A percentile compares a stretch with the other conserved stretches of the same genome.
Conservation (phyloP, 2,888 invertebrate genomes). For the Trichacis sp. region DNA sequence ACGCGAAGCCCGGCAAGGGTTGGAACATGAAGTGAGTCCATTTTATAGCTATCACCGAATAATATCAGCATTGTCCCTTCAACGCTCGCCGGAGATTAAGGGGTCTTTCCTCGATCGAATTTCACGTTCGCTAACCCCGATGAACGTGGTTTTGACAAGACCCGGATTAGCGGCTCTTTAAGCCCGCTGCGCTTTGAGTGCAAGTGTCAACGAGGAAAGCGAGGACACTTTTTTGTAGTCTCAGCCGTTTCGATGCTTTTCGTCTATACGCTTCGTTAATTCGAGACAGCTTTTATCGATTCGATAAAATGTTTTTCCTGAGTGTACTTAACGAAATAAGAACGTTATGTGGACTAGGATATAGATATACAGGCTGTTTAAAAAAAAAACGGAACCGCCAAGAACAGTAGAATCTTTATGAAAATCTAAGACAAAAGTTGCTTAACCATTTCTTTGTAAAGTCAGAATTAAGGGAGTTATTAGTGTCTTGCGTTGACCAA, state of each 20-base stretch:
- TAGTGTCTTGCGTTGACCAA: too few species aligned
- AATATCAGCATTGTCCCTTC: conserved; percentile 60
- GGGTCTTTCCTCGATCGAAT: conserved; percentile 35
- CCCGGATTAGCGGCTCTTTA: conserved; percentile 55
- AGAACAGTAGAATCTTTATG: too few species aligned
- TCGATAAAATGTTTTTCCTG: too few species aligned
- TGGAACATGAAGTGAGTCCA: conserved; percentile 46
- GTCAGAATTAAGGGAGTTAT: too few species aligned
- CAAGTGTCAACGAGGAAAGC: conserved; percentile 27
- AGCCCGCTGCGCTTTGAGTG: conserved; percentile 16
- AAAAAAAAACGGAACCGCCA: too few species aligned
- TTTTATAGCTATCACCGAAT: conserved; percentile 59
- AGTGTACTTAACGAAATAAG: too few species aligned
- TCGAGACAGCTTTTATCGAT: too few species aligned
- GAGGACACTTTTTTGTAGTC: conserved; percentile 12
- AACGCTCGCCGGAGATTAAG: conserved; percentile 42
- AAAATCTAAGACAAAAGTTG: too few species aligned
- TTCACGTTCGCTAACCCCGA: conserved; percentile 52
- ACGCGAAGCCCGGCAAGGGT: conserved; percentile 43
- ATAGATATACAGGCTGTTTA: too few species aligned
- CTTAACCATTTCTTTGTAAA: too few species aligned
- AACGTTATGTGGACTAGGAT: too few species aligned
- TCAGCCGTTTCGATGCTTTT: conserved; percentile 19
- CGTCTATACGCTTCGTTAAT: too few species aligned
- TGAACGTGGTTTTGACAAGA: conserved; percentile 60